phyloP scores from a whole-genome alignment of 2,113 vertebrate species.

The Gasterosteus nipponicus region DNA sequence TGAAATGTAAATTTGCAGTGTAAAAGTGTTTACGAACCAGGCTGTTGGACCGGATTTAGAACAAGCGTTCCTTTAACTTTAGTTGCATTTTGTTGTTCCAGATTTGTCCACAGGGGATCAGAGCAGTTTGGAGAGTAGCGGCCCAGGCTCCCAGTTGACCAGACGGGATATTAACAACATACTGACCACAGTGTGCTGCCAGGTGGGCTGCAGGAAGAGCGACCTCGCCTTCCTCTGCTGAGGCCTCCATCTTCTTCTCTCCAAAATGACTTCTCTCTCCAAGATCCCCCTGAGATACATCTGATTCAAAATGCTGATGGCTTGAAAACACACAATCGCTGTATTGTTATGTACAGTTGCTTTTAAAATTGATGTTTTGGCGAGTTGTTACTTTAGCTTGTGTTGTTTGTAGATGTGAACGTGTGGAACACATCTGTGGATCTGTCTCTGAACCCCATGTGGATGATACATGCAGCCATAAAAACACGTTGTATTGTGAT shows the following conservation, averaged over 20 bases:
- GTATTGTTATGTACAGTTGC: slow-evolving; percentile 13
- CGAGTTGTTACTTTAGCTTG: slow-evolving; percentile 18
- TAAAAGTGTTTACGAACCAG: neutral
- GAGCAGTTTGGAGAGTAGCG: slow-evolving; percentile 63
- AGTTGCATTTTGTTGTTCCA: slow-evolving; percentile 33
- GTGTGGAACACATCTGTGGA: slow-evolving; percentile 31
- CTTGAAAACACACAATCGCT: slow-evolving; percentile 22
- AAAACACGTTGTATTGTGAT: neutral
- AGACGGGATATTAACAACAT: slow-evolving; percentile 76
- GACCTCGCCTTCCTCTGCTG: slow-evolving; percentile 82
- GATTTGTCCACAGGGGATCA: slow-evolving; percentile 58
- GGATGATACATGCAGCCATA: slow-evolving; percentile 16
- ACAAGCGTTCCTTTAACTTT: neutral
- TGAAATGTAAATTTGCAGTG: neutral
- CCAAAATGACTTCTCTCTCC: slow-evolving; percentile 33
- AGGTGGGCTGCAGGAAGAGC: slow-evolving; percentile 82
- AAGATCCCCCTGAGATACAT: slow-evolving; percentile 8
- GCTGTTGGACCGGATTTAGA: neutral
- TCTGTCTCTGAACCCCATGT: slow-evolving; percentile 28
- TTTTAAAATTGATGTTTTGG: slow-evolving; percentile 20
- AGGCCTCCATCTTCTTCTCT: slow-evolving; percentile 29
- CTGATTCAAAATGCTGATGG: slow-evolving; percentile 17
- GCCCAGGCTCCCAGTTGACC: slow-evolving; percentile 28
- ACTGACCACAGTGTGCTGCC: slow-evolving; percentile 78
- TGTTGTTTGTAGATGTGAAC: slow-evolving; percentile 29